phyloP scores from a whole-genome alignment of 2,888 invertebrate species.

The Pterobdella sp. region DNA sequence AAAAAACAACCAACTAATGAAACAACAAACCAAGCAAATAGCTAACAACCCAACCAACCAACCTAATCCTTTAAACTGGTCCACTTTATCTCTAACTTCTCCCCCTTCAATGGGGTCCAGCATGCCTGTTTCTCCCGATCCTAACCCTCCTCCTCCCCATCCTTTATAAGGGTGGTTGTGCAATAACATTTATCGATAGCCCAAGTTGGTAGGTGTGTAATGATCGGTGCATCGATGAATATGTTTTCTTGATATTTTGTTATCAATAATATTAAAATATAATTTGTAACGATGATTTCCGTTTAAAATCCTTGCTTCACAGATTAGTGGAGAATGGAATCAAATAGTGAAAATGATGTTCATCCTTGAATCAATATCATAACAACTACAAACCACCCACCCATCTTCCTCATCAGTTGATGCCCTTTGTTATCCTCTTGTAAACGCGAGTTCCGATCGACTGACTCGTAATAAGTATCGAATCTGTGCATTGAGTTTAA shows the following conservation, averaged over 20 bases:
- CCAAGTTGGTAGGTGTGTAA: background rate
- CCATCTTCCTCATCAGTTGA: constrained; percentile 93
- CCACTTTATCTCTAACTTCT: constrained; percentile 73
- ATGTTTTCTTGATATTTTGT: no score
- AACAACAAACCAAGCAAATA: background rate
- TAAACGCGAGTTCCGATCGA: constrained; percentile 39
- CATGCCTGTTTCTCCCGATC: constrained; percentile 88
- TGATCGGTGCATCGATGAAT: no score
- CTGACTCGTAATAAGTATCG: constrained; percentile 30
- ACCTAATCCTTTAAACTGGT: constrained; percentile 87
- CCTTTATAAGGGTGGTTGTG: no score
- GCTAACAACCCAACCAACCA: background rate
- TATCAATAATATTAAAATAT: no score
- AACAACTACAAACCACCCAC: no score
- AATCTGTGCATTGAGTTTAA: constrained; percentile 23
- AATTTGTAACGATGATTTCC: no score
- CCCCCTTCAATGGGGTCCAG: constrained; percentile 85
- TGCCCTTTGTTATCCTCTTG: constrained; percentile 91
- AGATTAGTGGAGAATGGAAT: no score
- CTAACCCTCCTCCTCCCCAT: constrained; percentile 92
- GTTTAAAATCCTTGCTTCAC: no score
- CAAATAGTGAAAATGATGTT: no score
- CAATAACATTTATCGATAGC: background rate
- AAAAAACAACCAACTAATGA: background rate
- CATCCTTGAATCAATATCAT: no score